Evolutionary conservation across 2,888 invertebrate genomes (phyloP).

Genomic region (Orthosia cruda): DNA sequence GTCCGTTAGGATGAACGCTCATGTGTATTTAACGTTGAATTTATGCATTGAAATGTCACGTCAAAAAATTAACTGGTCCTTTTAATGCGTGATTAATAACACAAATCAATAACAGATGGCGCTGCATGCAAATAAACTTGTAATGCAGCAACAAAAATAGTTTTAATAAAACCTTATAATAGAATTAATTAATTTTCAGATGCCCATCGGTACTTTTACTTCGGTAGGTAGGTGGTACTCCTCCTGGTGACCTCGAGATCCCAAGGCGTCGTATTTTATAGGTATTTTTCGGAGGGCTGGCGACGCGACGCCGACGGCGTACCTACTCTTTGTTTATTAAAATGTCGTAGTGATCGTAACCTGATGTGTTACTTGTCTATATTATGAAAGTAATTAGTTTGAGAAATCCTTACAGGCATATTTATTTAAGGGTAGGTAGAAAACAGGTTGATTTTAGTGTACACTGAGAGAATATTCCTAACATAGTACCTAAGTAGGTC

Average conservation of each 20-base stretch:
- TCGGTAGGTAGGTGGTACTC: slow-evolving; percentile 56
- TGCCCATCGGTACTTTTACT: slow-evolving; percentile 73
- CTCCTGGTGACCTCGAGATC: slow-evolving; percentile 76
- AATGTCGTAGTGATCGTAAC: not conserved
- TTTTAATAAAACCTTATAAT: slow-evolving; percentile 62
- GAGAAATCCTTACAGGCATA: not conserved
- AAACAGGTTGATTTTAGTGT: not conserved
- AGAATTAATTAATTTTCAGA: slow-evolving; percentile 80
- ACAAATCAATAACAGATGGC: slow-evolving; percentile 70
- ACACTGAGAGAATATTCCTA: not conserved
- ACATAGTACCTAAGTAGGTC: too few relatives aligned
- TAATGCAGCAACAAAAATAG: slow-evolving; percentile 45
- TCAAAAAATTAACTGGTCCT: not conserved
- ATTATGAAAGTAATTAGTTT: slow-evolving; percentile 8
- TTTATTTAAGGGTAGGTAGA: too few relatives aligned
- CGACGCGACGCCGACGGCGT: slow-evolving; percentile 13
- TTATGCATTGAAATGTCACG: too few relatives aligned
- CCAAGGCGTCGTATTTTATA: slow-evolving; percentile 49
- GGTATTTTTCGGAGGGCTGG: slow-evolving; percentile 45
- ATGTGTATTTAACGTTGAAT: too few relatives aligned
- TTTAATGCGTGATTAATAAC: not conserved
- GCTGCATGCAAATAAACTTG: slow-evolving; percentile 46
- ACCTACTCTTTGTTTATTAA: slow-evolving; percentile 19
- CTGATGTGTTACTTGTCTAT: not conserved
- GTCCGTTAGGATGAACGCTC: too few relatives aligned